Evolutionary conservation across 2,113 vertebrate species (phyloP), one percentile per base, ranked within the genome.

Genomic region (Callipepla californica): DNA sequence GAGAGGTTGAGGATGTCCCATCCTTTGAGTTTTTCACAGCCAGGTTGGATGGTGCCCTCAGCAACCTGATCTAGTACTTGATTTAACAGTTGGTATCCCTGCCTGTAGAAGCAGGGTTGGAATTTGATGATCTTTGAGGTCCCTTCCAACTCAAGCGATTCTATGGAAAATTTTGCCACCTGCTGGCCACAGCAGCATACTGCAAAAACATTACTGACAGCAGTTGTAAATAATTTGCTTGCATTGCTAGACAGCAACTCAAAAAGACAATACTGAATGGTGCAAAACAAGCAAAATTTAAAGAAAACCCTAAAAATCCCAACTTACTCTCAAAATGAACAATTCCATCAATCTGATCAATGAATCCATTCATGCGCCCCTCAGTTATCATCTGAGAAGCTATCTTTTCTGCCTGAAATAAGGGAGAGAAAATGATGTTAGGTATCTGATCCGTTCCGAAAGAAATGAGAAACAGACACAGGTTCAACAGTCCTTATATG

Each of bases 341-440:
- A 48, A 99, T 99, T 94, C 99, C 98, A 11, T 99, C 99, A 73
- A 99, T 99, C 96, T 99, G 99, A 97, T 99, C 99, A 45, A 99
- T 99, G 95, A 99, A 99, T 94, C 99, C 99, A 9, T 99, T 99
- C 99, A 99, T 99, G 40, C 99, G 99, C 51, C 99, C 99, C 93
- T 99, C 99, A 4, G 99, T 99, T 97, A 99, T 99, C 99, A 99
- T 99, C 95, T 99, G 99, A 25, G 99, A 99, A 34, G 99, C 99
- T 7, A 99, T 99, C 96, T 99, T 99, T 94, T 99, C 99, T 74
- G 99, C 99, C 99, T 99, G 75, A 85, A 92, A 61, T 4, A 76
- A 84, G 8, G 77, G 47, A 89, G 55, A 67, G 44, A 68, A 21
- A 79, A 61, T 62, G 18, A 36, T 10, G 16, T 68, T 58, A 92